A percentile compares a stretch with the other conserved stretches of the same genome.
These are phyloP conservation scores for Aspidoscelis tigris DNA, from an alignment of 2,113 vertebrate species.

Conservation along the genomic window DNA sequence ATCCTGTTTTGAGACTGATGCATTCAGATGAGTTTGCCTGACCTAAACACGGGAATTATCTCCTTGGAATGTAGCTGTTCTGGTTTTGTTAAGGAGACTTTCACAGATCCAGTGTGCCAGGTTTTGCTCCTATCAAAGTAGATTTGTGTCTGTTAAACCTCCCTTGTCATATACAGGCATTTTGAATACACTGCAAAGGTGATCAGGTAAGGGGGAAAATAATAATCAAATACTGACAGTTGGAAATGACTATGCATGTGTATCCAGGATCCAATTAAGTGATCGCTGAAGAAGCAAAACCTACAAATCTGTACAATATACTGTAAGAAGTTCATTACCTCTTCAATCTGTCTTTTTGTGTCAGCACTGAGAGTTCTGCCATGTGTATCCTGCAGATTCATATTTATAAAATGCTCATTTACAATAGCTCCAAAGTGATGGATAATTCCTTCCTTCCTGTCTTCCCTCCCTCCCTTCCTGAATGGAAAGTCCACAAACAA, in stretches of 20 bases:
- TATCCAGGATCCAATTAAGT: conserved; percentile 53
- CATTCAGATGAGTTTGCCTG: conserved; percentile 15
- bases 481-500: too few relatives aligned
- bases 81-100: conserved; percentile 55
- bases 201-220: conserved; percentile 47
- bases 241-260: conserved; percentile 68
- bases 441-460: not conserved
- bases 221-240: conserved; percentile 52
- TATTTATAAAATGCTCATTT: conserved; percentile 74
- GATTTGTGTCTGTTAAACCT: conserved; percentile 28
- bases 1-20: conserved; percentile 33
- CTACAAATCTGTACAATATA: conserved; percentile 55
- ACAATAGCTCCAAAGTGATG: conserved; percentile 65
- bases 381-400: conserved; percentile 66
- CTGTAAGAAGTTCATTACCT: conserved; percentile 76
- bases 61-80: conserved; percentile 37
- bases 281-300: conserved; percentile 71
- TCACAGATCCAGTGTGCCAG: conserved; percentile 9
- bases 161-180: conserved; percentile 13
- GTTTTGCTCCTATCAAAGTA: conserved; percentile 53
- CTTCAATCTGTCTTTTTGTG: conserved; percentile 67
- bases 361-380: conserved; percentile 64
- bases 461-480: not conserved
- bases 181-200: conserved; percentile 35
- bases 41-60: conserved; percentile 39